These are phyloP conservation scores for Microplitis deprimator DNA, from an alignment of 2,888 invertebrate species.

Conservation along the genomic window DNA sequence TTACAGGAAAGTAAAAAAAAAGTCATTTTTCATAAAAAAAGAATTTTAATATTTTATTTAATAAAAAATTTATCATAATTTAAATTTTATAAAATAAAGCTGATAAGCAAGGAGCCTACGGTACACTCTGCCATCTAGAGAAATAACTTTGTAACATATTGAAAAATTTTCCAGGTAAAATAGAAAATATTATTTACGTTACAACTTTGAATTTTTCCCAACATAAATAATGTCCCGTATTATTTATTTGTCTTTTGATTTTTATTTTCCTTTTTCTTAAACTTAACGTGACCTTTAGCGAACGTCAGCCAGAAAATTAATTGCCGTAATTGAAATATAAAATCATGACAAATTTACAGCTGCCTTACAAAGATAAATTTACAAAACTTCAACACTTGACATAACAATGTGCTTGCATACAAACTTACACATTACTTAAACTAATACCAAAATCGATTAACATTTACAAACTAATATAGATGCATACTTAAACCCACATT, in stretches of 20 bases:
- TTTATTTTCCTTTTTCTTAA: too few species aligned
- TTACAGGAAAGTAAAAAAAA: not conserved
- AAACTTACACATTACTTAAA: too few species aligned
- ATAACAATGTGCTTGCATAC: too few species aligned
- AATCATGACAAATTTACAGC: too few species aligned
- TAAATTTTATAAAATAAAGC: not conserved
- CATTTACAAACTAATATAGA: not conserved
- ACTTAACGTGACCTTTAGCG: too few species aligned
- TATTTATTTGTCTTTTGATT: too few species aligned
- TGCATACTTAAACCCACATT: not conserved
- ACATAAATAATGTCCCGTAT: too few species aligned
- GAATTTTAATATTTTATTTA: not conserved
- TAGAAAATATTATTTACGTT: not conserved
- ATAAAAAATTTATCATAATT: not conserved
- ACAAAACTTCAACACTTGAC: too few species aligned
- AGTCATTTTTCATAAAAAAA: not conserved
- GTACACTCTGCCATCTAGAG: conserved; percentile 22
- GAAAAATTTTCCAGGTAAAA: not conserved
- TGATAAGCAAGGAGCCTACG: conserved; percentile 17
- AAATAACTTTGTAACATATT: not conserved
- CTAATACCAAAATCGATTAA: not conserved
- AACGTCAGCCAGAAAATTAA: too few species aligned
- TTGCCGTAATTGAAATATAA: too few species aligned
- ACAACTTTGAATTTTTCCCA: not conserved
- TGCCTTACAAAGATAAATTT: too few species aligned